A percentile compares a stretch with the other conserved stretches of the same genome.
phyloP scores from a whole-genome alignment of 2,797 vertebrate genomes.

The Pseudochromis fuscus region DNA sequence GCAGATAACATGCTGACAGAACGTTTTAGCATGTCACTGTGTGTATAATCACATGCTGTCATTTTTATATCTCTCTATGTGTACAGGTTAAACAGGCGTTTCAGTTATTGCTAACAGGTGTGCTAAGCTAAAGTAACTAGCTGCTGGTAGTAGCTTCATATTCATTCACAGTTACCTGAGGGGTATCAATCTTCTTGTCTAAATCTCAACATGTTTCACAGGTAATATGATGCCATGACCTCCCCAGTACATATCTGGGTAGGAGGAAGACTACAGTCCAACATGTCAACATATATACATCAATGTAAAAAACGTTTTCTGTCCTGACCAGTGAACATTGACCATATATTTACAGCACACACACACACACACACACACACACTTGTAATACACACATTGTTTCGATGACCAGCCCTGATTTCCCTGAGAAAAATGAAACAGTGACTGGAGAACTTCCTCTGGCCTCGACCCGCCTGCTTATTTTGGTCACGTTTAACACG shows the following conservation, averaged over 20 bases:
- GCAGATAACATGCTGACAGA: too few relatives aligned
- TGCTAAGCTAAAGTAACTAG: too few relatives aligned
- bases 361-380: too few relatives aligned
- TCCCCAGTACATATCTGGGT: background rate
- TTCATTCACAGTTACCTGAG: background rate
- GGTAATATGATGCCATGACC: rapidly evolving
- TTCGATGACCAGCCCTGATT: slow-evolving; percentile 47
- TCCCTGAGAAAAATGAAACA: slow-evolving; percentile 34
- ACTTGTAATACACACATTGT: slow-evolving; percentile 5
- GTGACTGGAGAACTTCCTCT: slow-evolving; percentile 52
- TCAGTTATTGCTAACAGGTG: too few relatives aligned
- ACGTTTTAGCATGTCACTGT: too few relatives aligned
- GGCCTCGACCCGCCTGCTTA: slow-evolving; percentile 65
- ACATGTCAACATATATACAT: too few relatives aligned
- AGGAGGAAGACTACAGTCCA: background rate
- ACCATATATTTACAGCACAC: too few relatives aligned
- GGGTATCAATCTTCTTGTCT: background rate
- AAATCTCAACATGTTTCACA: background rate
- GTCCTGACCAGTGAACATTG: background rate
- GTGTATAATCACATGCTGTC: background rate
- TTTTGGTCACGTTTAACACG: slow-evolving; percentile 71
- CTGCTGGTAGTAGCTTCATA: background rate
- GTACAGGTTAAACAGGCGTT: background rate
- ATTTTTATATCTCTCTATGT: background rate
- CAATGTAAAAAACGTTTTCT: background rate